Evolutionary conservation across 2,113 vertebrate genomes (phyloP).

Genomic region (Lontra canadensis): DNA sequence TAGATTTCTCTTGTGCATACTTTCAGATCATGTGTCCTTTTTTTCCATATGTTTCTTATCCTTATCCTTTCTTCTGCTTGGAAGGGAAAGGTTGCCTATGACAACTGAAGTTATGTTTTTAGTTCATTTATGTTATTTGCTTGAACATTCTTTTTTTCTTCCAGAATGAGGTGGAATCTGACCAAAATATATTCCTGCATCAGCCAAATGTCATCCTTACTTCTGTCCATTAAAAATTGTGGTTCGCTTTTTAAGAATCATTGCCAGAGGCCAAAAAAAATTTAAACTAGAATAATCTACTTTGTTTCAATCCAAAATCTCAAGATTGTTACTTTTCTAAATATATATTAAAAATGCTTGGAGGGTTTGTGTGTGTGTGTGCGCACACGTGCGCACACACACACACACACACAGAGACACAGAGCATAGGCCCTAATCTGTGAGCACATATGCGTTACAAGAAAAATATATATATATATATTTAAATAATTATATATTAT

Average conservation of each 20-base stretch:
- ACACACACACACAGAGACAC: not conserved
- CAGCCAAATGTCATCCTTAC: constrained; percentile 72
- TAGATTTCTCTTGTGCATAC: constrained; percentile 73
- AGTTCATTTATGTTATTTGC: constrained; percentile 65
- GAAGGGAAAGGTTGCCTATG: constrained; percentile 70
- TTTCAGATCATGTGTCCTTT: constrained; percentile 71
- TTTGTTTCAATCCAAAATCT: constrained; percentile 20
- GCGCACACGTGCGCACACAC: no score
- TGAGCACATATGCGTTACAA: not conserved
- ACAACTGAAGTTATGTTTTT: constrained; percentile 73
- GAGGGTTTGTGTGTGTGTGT: no score
- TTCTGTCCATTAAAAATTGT: not conserved
- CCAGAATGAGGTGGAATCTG: constrained; percentile 68
- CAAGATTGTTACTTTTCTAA: not conserved
- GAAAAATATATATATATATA: not conserved
- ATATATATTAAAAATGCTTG: not conserved
- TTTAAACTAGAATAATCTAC: not conserved
- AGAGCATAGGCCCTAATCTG: not conserved
- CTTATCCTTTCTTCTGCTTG: constrained; percentile 45
- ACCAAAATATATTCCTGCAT: constrained; percentile 53
- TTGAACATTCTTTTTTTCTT: constrained; percentile 64
- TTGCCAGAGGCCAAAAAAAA: not conserved
- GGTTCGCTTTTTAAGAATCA: not conserved
- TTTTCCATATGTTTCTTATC: constrained; percentile 79
- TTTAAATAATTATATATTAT: not conserved